Base-by-base conservation (phyloP, 2,888 invertebrate genomes). In the Cephalotes varians region DNA sequence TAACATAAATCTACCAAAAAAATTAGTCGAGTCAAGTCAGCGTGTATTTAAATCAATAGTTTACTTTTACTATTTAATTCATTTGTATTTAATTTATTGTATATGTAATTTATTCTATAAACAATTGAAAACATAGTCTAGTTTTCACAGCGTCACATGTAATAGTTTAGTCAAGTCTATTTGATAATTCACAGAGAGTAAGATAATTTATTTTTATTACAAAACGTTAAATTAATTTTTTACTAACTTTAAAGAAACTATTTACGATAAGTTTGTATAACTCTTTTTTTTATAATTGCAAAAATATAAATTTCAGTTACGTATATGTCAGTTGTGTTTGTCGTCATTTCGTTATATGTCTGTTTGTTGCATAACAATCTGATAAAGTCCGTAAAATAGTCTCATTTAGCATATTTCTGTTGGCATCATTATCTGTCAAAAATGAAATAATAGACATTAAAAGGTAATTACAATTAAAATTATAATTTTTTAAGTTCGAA, bases 111-210 rank as follows among this genome's bases (percentile, higher is more conserved):
- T 49, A 25, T 74, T 37, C 12, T n/a, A 25, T 21, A 25, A 18
- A 9, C 12, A 51, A 64, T 51, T 28, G 18, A 37, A 25, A 64
- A 64, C 25, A 28, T 65, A 28, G n/a, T 64, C 34, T 51, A 71
- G 18, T 15, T 56, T n/a, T 73, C 21, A 60, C 21, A 60, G 18
- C 12, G 51, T 76, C 49, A 76, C n/a, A 76, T 25, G n/a, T 76
- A 64, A 18, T 25, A 37, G 34, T 74, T 51, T 7, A 64, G 40
- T 77, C 54, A 7, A 49, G 28, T 67, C 28, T 21, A 54, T 40
- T 77, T 67, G 1, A 44, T 28, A 3, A n/a, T 64, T 0, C 9
- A 51, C 18, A 51, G 5, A 37, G 21, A n/a, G 3, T n/a, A 9
- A 37, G 4, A 60, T 62, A 60, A 34, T 5, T 44, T 31, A 56